Percentiles rank a stretch among this genome's conserved stretches.
phyloP scores from a whole-genome alignment of 2,888 invertebrate genomes.

The Sminthurides aquaticus region DNA sequence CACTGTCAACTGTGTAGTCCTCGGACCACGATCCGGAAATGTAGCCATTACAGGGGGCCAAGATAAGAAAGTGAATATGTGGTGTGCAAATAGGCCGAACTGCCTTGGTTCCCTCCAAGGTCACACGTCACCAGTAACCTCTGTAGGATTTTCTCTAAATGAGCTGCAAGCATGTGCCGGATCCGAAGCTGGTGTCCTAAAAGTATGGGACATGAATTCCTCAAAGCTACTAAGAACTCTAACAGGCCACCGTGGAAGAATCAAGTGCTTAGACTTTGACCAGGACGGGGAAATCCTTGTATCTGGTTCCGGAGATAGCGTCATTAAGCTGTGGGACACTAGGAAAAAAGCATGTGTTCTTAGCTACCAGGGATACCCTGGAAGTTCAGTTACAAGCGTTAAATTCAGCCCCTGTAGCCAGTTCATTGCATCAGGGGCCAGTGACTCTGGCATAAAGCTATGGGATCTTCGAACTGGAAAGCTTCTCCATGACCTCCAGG shows the following conservation, averaged over 20 bases:
- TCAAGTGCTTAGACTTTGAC: slow-evolving; percentile 85
- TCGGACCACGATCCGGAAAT: slow-evolving; percentile 77
- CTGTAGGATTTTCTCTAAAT: slow-evolving; percentile 84
- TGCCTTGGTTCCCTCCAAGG: slow-evolving; percentile 92
- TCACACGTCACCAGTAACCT: slow-evolving; percentile 88
- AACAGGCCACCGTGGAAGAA: slow-evolving; percentile 75
- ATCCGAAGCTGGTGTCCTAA: slow-evolving; percentile 82
- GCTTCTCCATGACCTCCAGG: slow-evolving; percentile 75
- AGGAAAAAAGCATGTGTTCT: slow-evolving; percentile 86
- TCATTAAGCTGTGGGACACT: slow-evolving; percentile 70
- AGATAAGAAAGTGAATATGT: slow-evolving; percentile 92
- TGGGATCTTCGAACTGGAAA: slow-evolving; percentile 90
- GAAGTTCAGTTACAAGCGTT: slow-evolving; percentile 77
- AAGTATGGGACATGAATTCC: slow-evolving; percentile 92
- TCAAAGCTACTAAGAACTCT: slow-evolving; percentile 82
- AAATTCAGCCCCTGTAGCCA: slow-evolving; percentile 95
- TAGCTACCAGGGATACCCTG: slow-evolving; percentile 78
- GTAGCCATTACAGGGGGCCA: slow-evolving; percentile 90
- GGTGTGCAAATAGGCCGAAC: slow-evolving; percentile 89
- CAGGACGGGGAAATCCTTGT: slow-evolving; percentile 88
- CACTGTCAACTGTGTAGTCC: slow-evolving; percentile 1
- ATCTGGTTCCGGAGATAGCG: slow-evolving; percentile 85
- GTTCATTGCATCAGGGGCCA: slow-evolving; percentile 92
- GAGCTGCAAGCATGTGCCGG: slow-evolving; percentile 93
- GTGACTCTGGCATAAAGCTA: slow-evolving; percentile 61